Conservation (phyloP, 1,140 invertebrate species). For the Meloidogyne floridensis region DNA sequence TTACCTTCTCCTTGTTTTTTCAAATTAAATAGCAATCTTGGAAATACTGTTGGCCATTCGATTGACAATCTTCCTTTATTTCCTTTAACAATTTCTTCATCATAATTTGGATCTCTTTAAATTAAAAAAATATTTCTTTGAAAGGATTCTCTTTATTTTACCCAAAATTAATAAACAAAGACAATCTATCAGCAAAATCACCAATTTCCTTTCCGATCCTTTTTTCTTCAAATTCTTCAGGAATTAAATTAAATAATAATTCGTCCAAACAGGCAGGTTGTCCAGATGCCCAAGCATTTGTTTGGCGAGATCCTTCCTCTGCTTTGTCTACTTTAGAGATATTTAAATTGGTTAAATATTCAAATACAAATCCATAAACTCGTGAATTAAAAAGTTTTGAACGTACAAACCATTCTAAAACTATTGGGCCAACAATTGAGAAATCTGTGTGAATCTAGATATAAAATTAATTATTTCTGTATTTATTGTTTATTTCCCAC, state of each 20-base stretch:
- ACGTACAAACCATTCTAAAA: constrained; percentile 17
- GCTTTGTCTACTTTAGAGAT: constrained; percentile 10
- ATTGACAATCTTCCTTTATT: too few species aligned
- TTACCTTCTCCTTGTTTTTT: not conserved
- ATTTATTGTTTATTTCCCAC: too few species aligned
- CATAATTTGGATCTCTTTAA: constrained; percentile 17
- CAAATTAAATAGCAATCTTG: not conserved
- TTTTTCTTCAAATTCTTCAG: constrained; percentile 8
- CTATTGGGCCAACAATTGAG: constrained; percentile 12
- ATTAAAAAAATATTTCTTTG: not conserved
- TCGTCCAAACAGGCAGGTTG: constrained; percentile 20
- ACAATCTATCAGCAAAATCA: constrained; percentile 16
- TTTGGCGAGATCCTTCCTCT: not conserved
- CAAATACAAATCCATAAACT: constrained; percentile 19
- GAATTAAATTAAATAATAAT: constrained; percentile 11
- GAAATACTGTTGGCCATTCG: not conserved
- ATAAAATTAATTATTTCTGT: too few species aligned
- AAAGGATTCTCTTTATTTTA: not conserved
- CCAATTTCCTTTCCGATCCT: not conserved
- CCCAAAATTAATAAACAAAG: constrained; percentile 18
- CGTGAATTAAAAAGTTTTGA: not conserved
- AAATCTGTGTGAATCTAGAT: constrained; percentile 18
- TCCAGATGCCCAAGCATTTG: constrained; percentile 7
- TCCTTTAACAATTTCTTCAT: not conserved
- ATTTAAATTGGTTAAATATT: not conserved